phyloP scores from a whole-genome alignment of 2,888 invertebrate genomes.

The Drosophila atripex region DNA sequence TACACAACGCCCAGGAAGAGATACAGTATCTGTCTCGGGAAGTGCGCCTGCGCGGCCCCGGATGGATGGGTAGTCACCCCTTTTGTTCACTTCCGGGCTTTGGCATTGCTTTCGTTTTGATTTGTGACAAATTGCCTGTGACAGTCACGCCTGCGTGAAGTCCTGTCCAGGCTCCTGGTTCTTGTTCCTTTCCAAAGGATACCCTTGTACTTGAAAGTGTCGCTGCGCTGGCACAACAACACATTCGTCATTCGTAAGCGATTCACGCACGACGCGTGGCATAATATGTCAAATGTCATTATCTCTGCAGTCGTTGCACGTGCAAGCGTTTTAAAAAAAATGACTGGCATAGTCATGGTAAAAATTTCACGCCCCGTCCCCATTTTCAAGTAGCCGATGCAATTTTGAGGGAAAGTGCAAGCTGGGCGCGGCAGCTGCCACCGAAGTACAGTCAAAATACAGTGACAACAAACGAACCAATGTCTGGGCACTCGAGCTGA shows the following conservation, averaged over 20 bases:
- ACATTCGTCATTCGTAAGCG: conserved; percentile 71
- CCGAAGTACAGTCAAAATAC: conserved; percentile 30
- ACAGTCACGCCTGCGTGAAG: conserved; percentile 51
- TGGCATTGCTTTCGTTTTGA: conserved; percentile 69
- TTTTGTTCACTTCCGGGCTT: conserved; percentile 44
- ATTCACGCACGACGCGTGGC: conserved; percentile 60
- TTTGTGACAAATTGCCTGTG: conserved; percentile 75
- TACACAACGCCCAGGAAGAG: conserved; percentile 47
- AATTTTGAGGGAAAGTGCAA: conserved; percentile 34
- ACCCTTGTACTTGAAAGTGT: conserved; percentile 72
- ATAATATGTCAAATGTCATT: conserved; percentile 72
- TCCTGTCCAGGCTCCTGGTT: background rate
- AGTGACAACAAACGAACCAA: conserved; percentile 5
- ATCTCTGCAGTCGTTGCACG: conserved; percentile 37
- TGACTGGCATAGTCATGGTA: conserved; percentile 12
- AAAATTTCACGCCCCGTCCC: conserved; percentile 45
- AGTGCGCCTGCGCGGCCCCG: conserved; percentile 22
- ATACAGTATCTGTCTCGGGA: conserved; percentile 10
- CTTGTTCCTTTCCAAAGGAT: conserved; percentile 4
- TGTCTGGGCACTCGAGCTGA: background rate
- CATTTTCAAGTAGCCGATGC: conserved; percentile 46
- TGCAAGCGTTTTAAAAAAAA: conserved; percentile 16
- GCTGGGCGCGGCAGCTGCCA: conserved; percentile 33
- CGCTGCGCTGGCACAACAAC: conserved; percentile 71
- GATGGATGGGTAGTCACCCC: conserved; percentile 58